Evolutionary conservation across 2,113 vertebrate species (phyloP).

Genomic region (Lophochroa leadbeateri): DNA sequence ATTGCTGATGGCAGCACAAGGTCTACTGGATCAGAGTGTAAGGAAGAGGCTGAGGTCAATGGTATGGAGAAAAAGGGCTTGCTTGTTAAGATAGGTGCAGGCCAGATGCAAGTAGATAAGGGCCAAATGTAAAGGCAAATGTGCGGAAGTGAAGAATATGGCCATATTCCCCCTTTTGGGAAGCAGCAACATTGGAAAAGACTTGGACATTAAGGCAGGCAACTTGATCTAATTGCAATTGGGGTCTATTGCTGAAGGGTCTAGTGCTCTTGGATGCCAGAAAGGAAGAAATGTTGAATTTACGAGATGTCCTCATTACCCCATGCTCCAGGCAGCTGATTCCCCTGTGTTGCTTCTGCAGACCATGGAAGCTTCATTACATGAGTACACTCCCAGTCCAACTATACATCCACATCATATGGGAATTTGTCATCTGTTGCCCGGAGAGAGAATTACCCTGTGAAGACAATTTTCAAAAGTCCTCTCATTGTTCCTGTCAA

Average conservation of each 20-base stretch:
- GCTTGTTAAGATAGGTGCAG: background rate
- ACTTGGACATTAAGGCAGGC: background rate
- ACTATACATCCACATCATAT: background rate
- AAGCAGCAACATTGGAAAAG: background rate
- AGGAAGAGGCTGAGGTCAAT: background rate
- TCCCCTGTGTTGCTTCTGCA: background rate
- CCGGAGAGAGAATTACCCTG: background rate
- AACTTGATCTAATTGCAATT: accelerated
- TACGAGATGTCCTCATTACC: background rate
- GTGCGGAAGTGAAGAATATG: background rate
- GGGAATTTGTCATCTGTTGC: background rate
- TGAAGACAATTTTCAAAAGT: background rate
- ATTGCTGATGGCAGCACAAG: background rate
- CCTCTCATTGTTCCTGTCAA: background rate
- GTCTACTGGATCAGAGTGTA: background rate
- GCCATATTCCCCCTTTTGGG: background rate
- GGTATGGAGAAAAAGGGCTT: background rate
- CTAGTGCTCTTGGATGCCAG: background rate
- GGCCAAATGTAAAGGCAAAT: background rate
- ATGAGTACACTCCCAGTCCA: background rate
- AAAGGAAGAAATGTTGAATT: background rate
- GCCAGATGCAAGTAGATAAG: background rate
- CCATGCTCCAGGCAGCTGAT: background rate
- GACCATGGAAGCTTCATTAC: background rate
- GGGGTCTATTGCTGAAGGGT: background rate